A percentile compares a stretch with the other conserved stretches of the same genome.
Evolutionary conservation across 2,113 vertebrate genomes (phyloP).

Genomic region (Cryptomyrus ogoouensis): DNA sequence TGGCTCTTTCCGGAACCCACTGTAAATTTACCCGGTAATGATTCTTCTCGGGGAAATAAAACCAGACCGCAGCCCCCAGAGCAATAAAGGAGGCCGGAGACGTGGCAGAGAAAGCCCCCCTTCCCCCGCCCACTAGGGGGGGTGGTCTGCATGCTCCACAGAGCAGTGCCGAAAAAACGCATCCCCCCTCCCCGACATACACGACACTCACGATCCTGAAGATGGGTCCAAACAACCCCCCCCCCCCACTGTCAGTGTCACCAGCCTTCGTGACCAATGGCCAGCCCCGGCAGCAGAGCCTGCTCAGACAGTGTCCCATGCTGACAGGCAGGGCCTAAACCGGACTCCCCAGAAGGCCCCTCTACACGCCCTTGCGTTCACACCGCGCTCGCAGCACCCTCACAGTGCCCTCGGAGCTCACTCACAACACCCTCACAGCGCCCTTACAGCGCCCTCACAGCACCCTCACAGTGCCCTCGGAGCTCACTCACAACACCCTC

Average conservation of each 20-base stretch:
- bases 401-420: no score
- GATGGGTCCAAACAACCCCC: neutral
- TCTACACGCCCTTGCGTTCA: neutral
- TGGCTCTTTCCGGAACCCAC: slow-evolving; percentile 52
- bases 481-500: no score
- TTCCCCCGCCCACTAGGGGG: neutral
- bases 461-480: no score
- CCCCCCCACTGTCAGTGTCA: neutral
- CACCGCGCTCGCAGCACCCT: no score
- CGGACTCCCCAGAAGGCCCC: no score
- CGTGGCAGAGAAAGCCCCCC: neutral
- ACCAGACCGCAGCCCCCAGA: slow-evolving; percentile 59
- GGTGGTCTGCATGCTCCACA: neutral
- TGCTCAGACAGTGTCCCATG: neutral
- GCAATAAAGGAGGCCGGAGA: slow-evolving; percentile 59
- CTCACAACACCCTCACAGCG: no score
- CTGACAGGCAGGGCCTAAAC: neutral
- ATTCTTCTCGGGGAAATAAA: slow-evolving; percentile 67
- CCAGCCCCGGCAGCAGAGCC: neutral
- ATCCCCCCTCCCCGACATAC: neutral
- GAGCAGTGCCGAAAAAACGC: neutral
- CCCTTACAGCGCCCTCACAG: no score
- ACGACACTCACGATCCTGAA: neutral
- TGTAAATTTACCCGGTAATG: slow-evolving; percentile 65
- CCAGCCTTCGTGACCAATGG: neutral